Base-by-base conservation (phyloP, 1,140 invertebrate genomes). In the Aphaenogaster rudis region DNA sequence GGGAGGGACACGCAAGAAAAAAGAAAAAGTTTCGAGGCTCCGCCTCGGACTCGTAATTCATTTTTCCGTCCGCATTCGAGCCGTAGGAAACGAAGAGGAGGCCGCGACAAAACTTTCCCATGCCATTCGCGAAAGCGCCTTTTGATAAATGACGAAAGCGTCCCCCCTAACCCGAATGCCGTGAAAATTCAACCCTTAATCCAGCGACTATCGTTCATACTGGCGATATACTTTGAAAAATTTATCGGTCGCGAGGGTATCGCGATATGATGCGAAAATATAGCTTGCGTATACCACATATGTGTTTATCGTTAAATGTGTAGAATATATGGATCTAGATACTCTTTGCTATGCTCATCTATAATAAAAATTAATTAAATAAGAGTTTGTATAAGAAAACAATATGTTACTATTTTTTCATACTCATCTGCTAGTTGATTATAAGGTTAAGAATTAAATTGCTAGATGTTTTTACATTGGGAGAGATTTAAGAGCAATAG, bases 81-180 rank as follows among this genome's bases (percentile, higher is more conserved):
- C n/a, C 63, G 42, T 45, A 88, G 57, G 36, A 86, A 81, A 50
- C 50, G 57, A 88, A 54, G 42, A 66, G 57, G 39, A 72, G 76
- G 77, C 66, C 66, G 57, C 67, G 76, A 88, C 84, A 85, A 90
- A 90, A 90, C 86, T 90, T 88, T 85, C 21, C 33, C 76, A 9
- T 61, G 61, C 54, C 59, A 57, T 57, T 72, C 67, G 54, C 76
- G 33, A 48, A 39, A 59, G 39, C 59, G 59, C 39, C 86, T 89
- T 88, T 82, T 88, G 90, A 92, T 91, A 92, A 92, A 92, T 91
- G 90, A 86, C 72, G 69, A 71, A 88, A 71, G 54, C 79, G 57
- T 61, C 28, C 66, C 28, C 66, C 7, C 54, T 57, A 84, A 84
- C 21, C 42, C 45, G 13, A 42, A 42, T 45, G 45, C 50, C 63